A percentile compares a stretch with the other conserved stretches of the same genome.
phyloP scores from a whole-genome alignment of 30 jellyfish, hydroid and myxozoan genomes.

The Aurelia sp. region DNA sequence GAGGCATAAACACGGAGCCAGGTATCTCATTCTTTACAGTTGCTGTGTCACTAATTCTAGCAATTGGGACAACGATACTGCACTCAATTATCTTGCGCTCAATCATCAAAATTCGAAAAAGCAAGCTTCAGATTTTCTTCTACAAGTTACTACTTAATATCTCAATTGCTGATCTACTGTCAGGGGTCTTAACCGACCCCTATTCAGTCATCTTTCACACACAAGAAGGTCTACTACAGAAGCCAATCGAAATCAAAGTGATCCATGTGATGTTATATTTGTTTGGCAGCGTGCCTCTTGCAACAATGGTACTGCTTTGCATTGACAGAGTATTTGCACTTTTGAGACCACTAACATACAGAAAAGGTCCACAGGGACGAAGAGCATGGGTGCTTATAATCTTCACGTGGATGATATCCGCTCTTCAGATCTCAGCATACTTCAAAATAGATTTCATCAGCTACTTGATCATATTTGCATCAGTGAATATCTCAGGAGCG shows the following conservation, averaged over 20 bases:
- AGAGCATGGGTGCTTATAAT: constrained; percentile 21
- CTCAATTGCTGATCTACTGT: constrained; percentile 23
- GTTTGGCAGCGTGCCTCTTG: constrained; percentile 39
- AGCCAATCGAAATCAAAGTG: constrained; percentile 15
- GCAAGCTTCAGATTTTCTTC: constrained; percentile 25
- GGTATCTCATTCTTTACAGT: constrained; percentile 11
- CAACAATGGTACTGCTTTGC: constrained; percentile 36
- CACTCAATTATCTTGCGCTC: constrained; percentile 15
- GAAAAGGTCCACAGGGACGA: constrained; percentile 27
- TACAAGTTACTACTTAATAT: constrained; percentile 28
- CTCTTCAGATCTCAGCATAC: constrained; percentile 18
- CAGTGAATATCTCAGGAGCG: constrained; percentile 37
- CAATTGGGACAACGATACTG: constrained; percentile 5
- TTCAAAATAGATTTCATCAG: constrained; percentile 18
- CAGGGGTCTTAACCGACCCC: constrained; percentile 41
- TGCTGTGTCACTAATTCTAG: neutral
- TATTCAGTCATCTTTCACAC: constrained; percentile 26
- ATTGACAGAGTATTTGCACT: constrained; percentile 26
- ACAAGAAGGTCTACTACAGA: constrained; percentile 23
- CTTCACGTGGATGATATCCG: constrained; percentile 25
- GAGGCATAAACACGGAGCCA: constrained; percentile 6
- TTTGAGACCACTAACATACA: constrained; percentile 16
- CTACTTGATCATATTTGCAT: constrained; percentile 31
- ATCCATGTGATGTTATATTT: constrained; percentile 18
- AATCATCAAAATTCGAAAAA: constrained; percentile 17